Base-by-base conservation (phyloP, 2,888 invertebrate species). In the Yponomeuta malinellus region DNA sequence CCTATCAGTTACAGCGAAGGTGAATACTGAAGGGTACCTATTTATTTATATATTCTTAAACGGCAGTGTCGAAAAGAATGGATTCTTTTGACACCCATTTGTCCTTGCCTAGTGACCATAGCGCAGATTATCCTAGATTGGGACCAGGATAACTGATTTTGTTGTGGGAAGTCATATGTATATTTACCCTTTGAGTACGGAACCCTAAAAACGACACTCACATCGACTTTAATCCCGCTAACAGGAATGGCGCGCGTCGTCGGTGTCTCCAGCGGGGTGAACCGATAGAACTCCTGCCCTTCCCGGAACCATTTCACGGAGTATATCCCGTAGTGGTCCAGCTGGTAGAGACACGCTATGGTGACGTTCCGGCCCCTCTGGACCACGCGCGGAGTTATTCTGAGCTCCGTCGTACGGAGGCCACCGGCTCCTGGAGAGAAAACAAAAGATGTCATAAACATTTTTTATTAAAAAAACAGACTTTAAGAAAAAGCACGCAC, bases 241-340 rank as follows among this genome's bases (percentile, higher is more conserved):
- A 95, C 94, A 73, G 95, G 94, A 83, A 96, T 95, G 75, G 95
- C 94, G 88, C 96, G 96, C 33, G 94, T 95, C 59, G 93, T 93
- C 5, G 96, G 96, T 70, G 88, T 88, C 80, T 96, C 96, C 74
- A 94, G 93, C 10, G 97, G 97, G 12, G 96, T 95, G 84, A 94
- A 97, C 78, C 97, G 94, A 88, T 97, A 97, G 90, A 97, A 97
- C 91, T 97, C 97, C 80, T 95, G 93, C 76, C 90, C 93, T 65
- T 97, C 97, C 77, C 95, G 94, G 92, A 96, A 97, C 96, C 97
- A 97, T 93, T 97, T 97, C 72, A 97, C 96, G 0, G 96, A 95
- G 87, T 97, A 97, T 72, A 97, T 93, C 9, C 95, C 95, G 72
- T 94, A 95, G 67, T 94, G 94, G 79, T 96, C 95, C 76, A 96